Evolutionary conservation across 2,888 invertebrate species (phyloP).

Genomic region (Auanema sp.): DNA sequence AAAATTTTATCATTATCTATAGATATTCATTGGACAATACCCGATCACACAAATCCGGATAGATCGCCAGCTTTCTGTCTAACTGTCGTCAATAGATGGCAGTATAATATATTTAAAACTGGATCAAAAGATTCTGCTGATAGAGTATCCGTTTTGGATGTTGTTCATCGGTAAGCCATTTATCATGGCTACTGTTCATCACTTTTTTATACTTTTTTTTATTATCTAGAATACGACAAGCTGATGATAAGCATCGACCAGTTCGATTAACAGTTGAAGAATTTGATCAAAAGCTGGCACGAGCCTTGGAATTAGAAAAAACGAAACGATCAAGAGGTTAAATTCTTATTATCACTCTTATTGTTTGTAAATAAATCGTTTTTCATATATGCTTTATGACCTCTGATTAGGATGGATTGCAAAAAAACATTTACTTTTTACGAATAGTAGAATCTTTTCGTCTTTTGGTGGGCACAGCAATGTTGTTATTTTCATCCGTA

Average conservation of each 20-base stretch:
- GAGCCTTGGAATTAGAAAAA: conserved; percentile 11
- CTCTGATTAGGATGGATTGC: too few species aligned
- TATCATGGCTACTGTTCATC: neutral
- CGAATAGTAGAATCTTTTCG: too few species aligned
- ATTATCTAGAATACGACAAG: conserved; percentile 8
- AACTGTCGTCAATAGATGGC: conserved; percentile 55
- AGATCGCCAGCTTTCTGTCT: conserved; percentile 61
- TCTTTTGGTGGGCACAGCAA: too few species aligned
- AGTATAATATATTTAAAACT: conserved; percentile 63
- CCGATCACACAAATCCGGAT: conserved; percentile 56
- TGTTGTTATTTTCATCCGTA: too few species aligned
- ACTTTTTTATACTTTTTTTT: neutral
- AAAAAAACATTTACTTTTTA: too few species aligned
- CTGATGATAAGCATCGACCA: conserved; percentile 15
- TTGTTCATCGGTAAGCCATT: conserved; percentile 19
- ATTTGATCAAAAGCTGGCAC: conserved; percentile 17
- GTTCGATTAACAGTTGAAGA: conserved; percentile 15
- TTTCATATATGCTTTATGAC: too few species aligned
- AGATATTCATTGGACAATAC: conserved; percentile 63
- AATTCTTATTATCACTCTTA: too few species aligned
- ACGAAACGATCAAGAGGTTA: neutral
- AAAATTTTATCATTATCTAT: conserved; percentile 1
- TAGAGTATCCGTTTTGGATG: conserved; percentile 57
- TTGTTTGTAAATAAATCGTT: too few species aligned
- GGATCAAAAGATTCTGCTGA: conserved; percentile 55